Percentiles rank a stretch among this genome's conserved stretches.
phyloP scores from a whole-genome alignment of 2,113 vertebrate genomes.

The Pavo muticus region DNA sequence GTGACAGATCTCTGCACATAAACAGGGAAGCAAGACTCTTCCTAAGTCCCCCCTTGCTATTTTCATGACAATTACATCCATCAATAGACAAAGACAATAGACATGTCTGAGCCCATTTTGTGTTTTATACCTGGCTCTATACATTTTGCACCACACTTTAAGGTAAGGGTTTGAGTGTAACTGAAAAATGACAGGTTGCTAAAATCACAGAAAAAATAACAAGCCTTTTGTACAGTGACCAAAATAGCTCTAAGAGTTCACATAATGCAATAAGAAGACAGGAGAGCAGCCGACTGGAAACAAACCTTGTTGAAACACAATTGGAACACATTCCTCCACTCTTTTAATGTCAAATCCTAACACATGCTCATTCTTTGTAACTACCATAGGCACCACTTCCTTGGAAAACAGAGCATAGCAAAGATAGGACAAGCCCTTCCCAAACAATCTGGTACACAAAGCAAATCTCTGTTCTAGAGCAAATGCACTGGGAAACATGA shows the following conservation, averaged over 20 bases:
- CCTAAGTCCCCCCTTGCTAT: neutral
- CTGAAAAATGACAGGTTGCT: constrained; percentile 16
- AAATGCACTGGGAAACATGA: neutral
- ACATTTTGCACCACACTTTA: neutral
- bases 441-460: neutral
- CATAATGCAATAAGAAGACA: neutral
- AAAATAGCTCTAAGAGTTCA: constrained; percentile 17
- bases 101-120: neutral
- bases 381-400: neutral
- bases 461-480: neutral
- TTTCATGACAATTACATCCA: constrained; percentile 11
- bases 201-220: neutral
- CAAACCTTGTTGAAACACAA: neutral
- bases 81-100: neutral
- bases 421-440: neutral
- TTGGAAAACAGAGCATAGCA: neutral
- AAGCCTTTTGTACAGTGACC: neutral
- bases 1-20: neutral
- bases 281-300: neutral
- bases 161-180: constrained; percentile 4
- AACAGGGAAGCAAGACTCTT: neutral
- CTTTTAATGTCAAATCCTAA: neutral
- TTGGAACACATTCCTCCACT: neutral
- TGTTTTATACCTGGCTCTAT: neutral
- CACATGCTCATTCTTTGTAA: neutral